Evolutionary conservation across 2,113 vertebrate species (phyloP).

Genomic region (Lanius ludovicianus): DNA sequence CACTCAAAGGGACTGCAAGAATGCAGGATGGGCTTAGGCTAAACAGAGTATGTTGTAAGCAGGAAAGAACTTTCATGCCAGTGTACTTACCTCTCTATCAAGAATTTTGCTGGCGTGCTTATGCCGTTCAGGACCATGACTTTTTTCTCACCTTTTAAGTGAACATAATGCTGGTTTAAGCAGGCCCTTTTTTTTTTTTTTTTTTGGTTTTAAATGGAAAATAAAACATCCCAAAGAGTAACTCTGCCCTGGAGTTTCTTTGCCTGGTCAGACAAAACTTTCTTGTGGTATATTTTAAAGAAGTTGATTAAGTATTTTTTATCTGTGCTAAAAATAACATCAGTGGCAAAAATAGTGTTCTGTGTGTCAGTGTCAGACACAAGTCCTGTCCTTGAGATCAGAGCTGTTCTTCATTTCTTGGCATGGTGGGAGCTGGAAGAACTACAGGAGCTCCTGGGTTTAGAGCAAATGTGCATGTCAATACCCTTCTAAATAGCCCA

Average conservation of each 20-base stretch:
- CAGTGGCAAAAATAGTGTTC: not conserved
- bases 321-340: not conserved
- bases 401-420: not conserved
- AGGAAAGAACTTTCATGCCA: not conserved
- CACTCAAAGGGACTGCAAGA: not conserved
- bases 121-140: not conserved
- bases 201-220: not conserved
- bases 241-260: not conserved
- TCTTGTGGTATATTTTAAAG: not conserved
- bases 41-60: not conserved
- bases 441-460: not conserved
- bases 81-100: not conserved
- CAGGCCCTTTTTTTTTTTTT: no score
- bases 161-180: not conserved
- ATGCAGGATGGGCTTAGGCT: not conserved
- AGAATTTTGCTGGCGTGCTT: not conserved
- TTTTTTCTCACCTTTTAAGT: not conserved
- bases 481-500: not conserved
- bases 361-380: not conserved
- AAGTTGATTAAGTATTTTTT: not conserved
- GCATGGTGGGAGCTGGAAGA: not conserved
- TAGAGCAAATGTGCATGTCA: not conserved
- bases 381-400: not conserved
- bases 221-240: not conserved
- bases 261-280: not conserved